Percentiles rank a stretch among this genome's conserved stretches.
Evolutionary conservation across 2,113 vertebrate genomes (phyloP).

Genomic region (Axis porcinus): DNA sequence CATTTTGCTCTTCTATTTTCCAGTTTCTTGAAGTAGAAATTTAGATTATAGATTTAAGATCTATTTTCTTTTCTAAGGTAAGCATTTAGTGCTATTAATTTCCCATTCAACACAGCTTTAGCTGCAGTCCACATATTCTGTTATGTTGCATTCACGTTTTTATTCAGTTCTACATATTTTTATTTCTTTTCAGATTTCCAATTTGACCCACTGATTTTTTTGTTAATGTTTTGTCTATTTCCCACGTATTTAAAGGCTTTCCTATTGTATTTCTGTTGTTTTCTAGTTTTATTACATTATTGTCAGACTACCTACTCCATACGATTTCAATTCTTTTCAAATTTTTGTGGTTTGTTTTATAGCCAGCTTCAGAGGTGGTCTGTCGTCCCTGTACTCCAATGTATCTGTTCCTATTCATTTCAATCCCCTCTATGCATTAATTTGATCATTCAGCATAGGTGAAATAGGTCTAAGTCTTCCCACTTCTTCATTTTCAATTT

Average conservation of each 20-base stretch:
- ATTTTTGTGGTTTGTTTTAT: neutral
- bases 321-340: neutral
- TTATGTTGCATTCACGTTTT: neutral
- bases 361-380: neutral
- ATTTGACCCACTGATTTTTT: neutral
- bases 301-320: neutral
- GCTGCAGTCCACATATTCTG: neutral
- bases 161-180: neutral
- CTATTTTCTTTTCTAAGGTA: neutral
- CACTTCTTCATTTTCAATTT: neutral
- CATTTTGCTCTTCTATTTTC: neutral
- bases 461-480: neutral
- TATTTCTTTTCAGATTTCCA: neutral
- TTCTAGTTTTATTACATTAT: neutral
- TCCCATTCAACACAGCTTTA: neutral
- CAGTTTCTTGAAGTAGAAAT: neutral
- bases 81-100: neutral
- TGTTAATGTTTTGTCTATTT: neutral
- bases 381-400: neutral
- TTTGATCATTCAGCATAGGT: neutral
- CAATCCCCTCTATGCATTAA: neutral
- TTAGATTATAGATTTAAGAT: neutral
- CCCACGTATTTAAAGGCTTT: neutral
- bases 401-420: neutral
- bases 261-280: neutral